These are phyloP conservation scores for Ovibos moschatus DNA, from an alignment of 2,113 vertebrate species.

Conservation along the genomic window DNA sequence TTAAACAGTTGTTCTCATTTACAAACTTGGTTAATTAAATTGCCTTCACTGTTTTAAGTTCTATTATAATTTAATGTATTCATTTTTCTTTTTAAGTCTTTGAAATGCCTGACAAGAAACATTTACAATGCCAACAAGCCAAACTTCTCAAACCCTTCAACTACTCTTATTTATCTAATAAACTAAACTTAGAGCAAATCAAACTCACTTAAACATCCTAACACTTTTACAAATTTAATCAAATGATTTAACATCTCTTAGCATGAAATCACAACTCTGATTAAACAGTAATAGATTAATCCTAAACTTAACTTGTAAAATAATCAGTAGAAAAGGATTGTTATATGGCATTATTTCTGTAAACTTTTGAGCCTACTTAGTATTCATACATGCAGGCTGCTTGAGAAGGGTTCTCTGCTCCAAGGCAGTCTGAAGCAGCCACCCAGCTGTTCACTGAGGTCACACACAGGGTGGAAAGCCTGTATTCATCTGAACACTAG, in stretches of 20 bases:
- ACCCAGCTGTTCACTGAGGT: not conserved
- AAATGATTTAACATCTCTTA: not conserved
- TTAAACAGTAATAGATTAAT: not conserved
- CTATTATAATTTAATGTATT: not conserved
- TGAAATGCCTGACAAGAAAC: constrained; percentile 11
- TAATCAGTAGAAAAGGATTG: not conserved
- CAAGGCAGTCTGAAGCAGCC: not conserved
- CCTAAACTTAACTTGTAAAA: not conserved
- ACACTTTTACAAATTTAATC: not conserved
- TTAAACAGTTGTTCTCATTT: not conserved
- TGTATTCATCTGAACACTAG: not conserved
- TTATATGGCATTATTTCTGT: not conserved
- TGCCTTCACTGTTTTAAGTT: constrained; percentile 14
- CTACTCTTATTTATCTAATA: not conserved
- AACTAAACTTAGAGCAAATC: not conserved
- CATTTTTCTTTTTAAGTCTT: not conserved
- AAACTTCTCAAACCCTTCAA: not conserved
- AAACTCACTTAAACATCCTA: not conserved
- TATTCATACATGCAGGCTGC: not conserved
- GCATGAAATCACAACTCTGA: not conserved
- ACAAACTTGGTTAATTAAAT: constrained; percentile 13
- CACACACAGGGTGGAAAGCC: not conserved
- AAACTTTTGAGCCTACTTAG: not conserved
- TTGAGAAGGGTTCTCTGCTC: not conserved
- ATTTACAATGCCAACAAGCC: not conserved